phyloP scores from a whole-genome alignment of 2,888 invertebrate species.

The Suillia variegata region DNA sequence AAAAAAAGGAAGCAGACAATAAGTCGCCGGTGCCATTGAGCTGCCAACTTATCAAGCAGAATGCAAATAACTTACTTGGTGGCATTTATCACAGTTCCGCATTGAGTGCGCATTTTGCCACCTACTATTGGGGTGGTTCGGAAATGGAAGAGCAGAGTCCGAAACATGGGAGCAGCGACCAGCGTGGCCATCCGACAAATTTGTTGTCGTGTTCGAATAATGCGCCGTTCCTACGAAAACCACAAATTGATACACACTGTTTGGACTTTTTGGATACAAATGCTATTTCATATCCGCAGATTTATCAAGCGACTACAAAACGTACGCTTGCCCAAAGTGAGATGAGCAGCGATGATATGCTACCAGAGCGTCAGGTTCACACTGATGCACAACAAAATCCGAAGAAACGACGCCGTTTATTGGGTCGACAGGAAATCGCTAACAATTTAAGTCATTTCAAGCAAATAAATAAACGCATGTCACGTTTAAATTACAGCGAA shows the following conservation, averaged over 20 bases:
- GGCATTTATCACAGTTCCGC: slow-evolving; percentile 56
- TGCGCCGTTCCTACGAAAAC: slow-evolving; percentile 52
- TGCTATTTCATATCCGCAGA: slow-evolving; percentile 44
- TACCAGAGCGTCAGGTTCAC: no score
- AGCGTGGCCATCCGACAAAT: no score
- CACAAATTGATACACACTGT: slow-evolving; percentile 37
- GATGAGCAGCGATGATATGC: slow-evolving; percentile 19
- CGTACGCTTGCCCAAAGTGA: slow-evolving; percentile 34
- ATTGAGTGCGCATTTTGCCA: slow-evolving; percentile 51
- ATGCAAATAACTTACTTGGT: slow-evolving; percentile 45
- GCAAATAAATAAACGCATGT: slow-evolving; percentile 24
- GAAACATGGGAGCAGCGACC: slow-evolving; percentile 20
- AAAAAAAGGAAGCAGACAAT: slow-evolving; percentile 37
- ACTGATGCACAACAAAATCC: slow-evolving; percentile 22
- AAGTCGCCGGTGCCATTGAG: slow-evolving; percentile 50
- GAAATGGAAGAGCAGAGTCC: slow-evolving; percentile 27
- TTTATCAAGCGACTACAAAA: slow-evolving; percentile 41
- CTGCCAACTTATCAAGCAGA: slow-evolving; percentile 51
- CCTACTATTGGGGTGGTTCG: slow-evolving; percentile 45
- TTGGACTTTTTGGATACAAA: slow-evolving; percentile 27
- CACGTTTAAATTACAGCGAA: slow-evolving; percentile 20
- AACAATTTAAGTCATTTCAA: slow-evolving; percentile 31
- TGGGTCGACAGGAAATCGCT: slow-evolving; percentile 29
- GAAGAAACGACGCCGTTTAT: slow-evolving; percentile 34
- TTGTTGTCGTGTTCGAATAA: slow-evolving; percentile 43